Evolutionary conservation across 2,113 vertebrate species (phyloP).

Genomic region (Pontoporia blainvillei): DNA sequence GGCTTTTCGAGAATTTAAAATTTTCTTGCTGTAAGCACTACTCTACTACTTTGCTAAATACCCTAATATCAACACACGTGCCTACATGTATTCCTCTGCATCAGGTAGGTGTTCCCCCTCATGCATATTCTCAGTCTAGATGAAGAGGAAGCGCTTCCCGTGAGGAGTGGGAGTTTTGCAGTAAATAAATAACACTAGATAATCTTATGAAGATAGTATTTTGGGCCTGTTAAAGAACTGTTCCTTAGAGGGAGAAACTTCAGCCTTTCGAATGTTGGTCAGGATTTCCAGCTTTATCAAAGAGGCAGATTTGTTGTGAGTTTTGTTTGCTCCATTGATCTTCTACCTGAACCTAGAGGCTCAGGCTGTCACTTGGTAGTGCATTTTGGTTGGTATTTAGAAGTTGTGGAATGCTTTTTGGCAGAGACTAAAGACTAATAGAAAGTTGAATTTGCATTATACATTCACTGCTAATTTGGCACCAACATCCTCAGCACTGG

Average conservation of each 20-base stretch:
- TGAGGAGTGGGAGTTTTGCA: rapidly evolving
- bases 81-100: no score
- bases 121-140: background rate
- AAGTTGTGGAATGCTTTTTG: background rate
- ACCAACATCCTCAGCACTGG: background rate
- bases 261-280: background rate
- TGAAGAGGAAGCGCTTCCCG: background rate
- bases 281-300: background rate
- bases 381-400: background rate
- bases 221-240: background rate
- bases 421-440: background rate
- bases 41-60: background rate
- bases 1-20: background rate
- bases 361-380: rapidly evolving
- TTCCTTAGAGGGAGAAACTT: background rate
- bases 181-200: no score
- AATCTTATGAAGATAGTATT: background rate
- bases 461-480: background rate
- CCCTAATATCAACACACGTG: background rate
- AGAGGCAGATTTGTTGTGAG: rapidly evolving
- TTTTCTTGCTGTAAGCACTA: background rate
- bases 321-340: background rate
- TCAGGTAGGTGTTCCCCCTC: background rate
- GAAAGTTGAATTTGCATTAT: background rate
- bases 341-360: rapidly evolving